phyloP scores from a whole-genome alignment of 1,140 invertebrate species.

The Venturia canescens region DNA sequence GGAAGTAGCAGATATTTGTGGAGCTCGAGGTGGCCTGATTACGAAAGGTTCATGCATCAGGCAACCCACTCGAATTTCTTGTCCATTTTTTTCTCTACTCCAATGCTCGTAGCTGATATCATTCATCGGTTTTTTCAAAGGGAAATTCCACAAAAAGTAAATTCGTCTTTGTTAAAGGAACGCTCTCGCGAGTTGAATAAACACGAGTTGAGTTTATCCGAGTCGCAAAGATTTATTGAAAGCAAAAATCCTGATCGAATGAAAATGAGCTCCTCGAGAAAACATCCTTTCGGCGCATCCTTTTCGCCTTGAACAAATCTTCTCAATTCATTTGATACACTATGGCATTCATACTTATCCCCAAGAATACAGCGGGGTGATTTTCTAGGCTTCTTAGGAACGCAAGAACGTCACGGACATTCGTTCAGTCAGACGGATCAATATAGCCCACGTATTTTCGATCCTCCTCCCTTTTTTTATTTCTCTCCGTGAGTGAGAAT shows the following conservation, averaged over 20 bases:
- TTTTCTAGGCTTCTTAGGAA: slow-evolving; percentile 3
- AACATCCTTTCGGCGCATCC: not conserved
- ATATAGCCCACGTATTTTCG: slow-evolving; percentile 50
- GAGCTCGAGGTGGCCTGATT: not conserved
- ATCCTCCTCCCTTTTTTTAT: slow-evolving; percentile 30
- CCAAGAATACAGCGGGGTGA: not conserved
- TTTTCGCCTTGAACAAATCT: not conserved
- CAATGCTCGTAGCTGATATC: not conserved
- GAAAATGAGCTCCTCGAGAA: not conserved
- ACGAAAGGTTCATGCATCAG: slow-evolving; percentile 3
- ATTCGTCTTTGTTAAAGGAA: no score
- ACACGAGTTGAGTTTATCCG: not conserved
- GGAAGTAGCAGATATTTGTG: not conserved
- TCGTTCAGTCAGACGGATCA: slow-evolving; percentile 37
- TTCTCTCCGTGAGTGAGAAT: slow-evolving; percentile 41
- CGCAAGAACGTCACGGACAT: slow-evolving; percentile 15
- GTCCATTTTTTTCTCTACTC: not conserved
- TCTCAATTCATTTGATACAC: not conserved
- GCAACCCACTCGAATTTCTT: not conserved
- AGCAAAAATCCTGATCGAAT: not conserved
- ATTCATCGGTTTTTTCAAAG: not conserved
- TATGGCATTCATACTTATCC: not conserved
- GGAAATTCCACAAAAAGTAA: no score
- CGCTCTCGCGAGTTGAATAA: no score
- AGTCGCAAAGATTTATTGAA: not conserved